Percentiles rank a stretch among this genome's conserved stretches.
Evolutionary conservation across 2,797 vertebrate genomes (phyloP).

Genomic region (Staurois parvus): DNA sequence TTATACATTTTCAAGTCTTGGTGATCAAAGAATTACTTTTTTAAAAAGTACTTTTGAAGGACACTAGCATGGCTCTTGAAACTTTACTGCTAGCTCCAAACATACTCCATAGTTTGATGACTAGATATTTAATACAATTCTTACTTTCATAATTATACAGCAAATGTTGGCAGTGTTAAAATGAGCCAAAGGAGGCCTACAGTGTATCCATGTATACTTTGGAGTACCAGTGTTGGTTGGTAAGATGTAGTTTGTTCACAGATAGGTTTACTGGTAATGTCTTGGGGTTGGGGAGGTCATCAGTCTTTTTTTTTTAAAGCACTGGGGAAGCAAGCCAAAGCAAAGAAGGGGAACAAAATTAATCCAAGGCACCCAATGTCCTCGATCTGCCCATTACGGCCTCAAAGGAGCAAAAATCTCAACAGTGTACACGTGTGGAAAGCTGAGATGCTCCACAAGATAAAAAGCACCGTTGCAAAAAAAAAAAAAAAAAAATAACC

Average conservation of each 20-base stretch:
- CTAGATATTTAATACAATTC: not conserved
- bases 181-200: not conserved
- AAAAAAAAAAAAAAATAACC: not conserved
- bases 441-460: constrained; percentile 17
- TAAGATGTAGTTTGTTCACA: not conserved
- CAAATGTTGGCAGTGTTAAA: not conserved
- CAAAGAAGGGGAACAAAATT: not conserved
- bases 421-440: not conserved
- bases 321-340: not conserved
- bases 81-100: not conserved
- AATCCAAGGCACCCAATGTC: constrained; percentile 11
- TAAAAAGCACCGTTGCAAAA: constrained; percentile 40
- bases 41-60: too few relatives aligned
- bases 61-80: not conserved
- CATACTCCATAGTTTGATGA: not conserved
- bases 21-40: not conserved
- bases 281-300: not conserved
- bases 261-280: not conserved
- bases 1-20: too few relatives aligned
- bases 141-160: not conserved
- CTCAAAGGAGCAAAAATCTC: not conserved
- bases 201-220: not conserved
- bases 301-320: not conserved
- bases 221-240: not conserved
- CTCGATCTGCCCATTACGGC: not conserved